Conservation (phyloP, 2,888 invertebrate genomes). For the Dioctria linearis region DNA sequence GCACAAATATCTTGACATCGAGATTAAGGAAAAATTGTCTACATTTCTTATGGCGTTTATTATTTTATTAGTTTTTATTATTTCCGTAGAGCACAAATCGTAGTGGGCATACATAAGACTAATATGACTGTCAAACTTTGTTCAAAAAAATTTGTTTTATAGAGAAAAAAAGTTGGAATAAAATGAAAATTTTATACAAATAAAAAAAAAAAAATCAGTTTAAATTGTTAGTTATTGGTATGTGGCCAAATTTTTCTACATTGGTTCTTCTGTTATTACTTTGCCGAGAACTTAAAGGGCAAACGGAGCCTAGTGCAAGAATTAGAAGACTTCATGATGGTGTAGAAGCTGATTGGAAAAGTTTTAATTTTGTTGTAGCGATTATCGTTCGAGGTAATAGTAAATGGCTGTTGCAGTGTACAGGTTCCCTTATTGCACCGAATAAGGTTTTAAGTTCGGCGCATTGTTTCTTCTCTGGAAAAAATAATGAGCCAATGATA, state of each 20-base stretch:
- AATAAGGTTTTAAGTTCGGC: conserved; percentile 48
- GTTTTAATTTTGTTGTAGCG: conserved; percentile 54
- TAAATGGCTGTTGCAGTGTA: conserved; percentile 48
- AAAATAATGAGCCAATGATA: background rate
- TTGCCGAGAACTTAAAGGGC: background rate
- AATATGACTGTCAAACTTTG: too few species aligned
- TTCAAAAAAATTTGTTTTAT: too few species aligned
- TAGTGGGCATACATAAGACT: too few species aligned
- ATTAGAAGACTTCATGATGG: conserved; percentile 47
- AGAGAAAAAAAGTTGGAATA: too few species aligned
- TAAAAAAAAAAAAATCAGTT: too few species aligned
- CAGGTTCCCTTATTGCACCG: conserved; percentile 47
- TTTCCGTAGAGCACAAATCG: too few species aligned
- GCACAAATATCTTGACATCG: too few species aligned
- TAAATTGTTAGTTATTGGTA: background rate
- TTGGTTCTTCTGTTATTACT: background rate
- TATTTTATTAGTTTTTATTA: conserved; percentile 2
- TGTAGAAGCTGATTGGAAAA: conserved; percentile 21
- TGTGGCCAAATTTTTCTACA: background rate
- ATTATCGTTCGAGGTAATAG: conserved; percentile 11
- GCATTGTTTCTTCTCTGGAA: conserved; percentile 50
- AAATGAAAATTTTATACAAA: too few species aligned
- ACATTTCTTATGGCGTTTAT: too few species aligned
- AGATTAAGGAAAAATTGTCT: too few species aligned
- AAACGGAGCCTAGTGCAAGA: conserved; percentile 64